Percentiles rank a stretch among this genome's conserved stretches.
Evolutionary conservation across 2,113 vertebrate genomes (phyloP).

Genomic region (Periophthalmodon schlosseri): DNA sequence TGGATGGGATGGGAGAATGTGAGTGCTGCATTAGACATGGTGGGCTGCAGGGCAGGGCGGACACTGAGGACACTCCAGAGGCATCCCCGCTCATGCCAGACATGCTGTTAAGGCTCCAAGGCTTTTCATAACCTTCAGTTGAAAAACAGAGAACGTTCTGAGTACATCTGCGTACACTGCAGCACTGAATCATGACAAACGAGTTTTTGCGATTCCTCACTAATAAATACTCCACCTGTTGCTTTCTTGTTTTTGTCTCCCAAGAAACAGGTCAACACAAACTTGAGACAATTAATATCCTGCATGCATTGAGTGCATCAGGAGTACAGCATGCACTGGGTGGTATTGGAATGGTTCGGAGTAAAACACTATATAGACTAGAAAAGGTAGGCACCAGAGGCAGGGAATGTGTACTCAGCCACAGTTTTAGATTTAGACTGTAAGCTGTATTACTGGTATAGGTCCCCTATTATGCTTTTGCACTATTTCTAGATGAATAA

Average conservation of each 20-base stretch:
- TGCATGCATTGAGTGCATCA: constrained; percentile 73
- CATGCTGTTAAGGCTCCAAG: constrained; percentile 89
- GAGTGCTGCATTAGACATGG: constrained; percentile 88
- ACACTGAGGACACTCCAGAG: constrained; percentile 84
- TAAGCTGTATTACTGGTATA: constrained; percentile 2
- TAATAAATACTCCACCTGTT: constrained; percentile 72
- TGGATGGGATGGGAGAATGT: constrained; percentile 88
- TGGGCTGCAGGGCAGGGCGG: constrained; percentile 86
- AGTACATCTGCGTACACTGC: constrained; percentile 72
- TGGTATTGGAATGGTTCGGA: constrained; percentile 74
- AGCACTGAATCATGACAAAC: constrained; percentile 71
- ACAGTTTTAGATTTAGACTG: constrained; percentile 40
- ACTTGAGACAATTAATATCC: constrained; percentile 61
- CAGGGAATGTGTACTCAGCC: constrained; percentile 49
- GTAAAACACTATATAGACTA: constrained; percentile 59
- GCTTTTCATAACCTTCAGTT: constrained; percentile 89
- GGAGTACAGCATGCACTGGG: constrained; percentile 73
- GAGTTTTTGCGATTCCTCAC: constrained; percentile 57
- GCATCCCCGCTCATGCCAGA: constrained; percentile 84
- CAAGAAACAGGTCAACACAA: constrained; percentile 70
- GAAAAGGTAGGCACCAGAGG: constrained; percentile 66
- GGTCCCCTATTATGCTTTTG: not conserved
- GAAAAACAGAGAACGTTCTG: constrained; percentile 90
- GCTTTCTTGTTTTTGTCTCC: constrained; percentile 79
- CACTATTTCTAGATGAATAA: not conserved